Evolutionary conservation across 2,888 invertebrate genomes (phyloP).

Genomic region (Sinodicranocentrus sp.): DNA sequence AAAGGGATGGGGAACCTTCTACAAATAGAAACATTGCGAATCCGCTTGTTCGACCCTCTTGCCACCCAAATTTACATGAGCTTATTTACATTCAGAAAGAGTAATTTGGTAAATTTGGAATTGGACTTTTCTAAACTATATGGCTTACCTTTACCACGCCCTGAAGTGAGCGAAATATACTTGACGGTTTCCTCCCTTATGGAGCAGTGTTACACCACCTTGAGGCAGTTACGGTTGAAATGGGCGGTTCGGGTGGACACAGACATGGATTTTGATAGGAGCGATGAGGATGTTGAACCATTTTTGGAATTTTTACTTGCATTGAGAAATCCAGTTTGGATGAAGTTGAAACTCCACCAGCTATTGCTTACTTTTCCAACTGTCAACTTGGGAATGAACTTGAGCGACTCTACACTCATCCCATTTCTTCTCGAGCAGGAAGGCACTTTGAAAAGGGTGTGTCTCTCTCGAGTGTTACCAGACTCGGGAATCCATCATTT

Average conservation of each 20-base stretch:
- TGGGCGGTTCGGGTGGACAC: conserved; percentile 39
- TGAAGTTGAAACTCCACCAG: conserved; percentile 26
- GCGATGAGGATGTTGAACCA: conserved; percentile 55
- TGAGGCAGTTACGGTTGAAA: conserved; percentile 41
- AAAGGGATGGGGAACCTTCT: conserved; percentile 26
- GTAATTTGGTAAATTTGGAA: conserved; percentile 31
- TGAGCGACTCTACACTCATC: conserved; percentile 33
- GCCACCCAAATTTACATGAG: conserved; percentile 47
- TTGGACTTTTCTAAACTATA: conserved; percentile 43
- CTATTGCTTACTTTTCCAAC: conserved; percentile 38
- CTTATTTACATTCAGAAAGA: conserved; percentile 35
- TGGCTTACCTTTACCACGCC: conserved; percentile 26
- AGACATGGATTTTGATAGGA: conserved; percentile 32
- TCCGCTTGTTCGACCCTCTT: conserved; percentile 35
- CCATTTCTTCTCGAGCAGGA: conserved; percentile 38
- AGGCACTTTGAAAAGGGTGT: background rate
- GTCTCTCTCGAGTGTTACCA: conserved; percentile 34
- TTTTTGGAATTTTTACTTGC: conserved; percentile 49
- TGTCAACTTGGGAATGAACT: conserved; percentile 27
- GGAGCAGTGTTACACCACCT: conserved; percentile 26
- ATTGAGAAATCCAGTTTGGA: conserved; percentile 49
- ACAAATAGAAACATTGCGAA: conserved; percentile 38
- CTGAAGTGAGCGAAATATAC: conserved; percentile 31
- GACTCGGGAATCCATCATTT: conserved; percentile 29
- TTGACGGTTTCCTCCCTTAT: conserved; percentile 14